Conservation (phyloP, 2,113 vertebrate genomes). For the Melanerpes formicivorus region DNA sequence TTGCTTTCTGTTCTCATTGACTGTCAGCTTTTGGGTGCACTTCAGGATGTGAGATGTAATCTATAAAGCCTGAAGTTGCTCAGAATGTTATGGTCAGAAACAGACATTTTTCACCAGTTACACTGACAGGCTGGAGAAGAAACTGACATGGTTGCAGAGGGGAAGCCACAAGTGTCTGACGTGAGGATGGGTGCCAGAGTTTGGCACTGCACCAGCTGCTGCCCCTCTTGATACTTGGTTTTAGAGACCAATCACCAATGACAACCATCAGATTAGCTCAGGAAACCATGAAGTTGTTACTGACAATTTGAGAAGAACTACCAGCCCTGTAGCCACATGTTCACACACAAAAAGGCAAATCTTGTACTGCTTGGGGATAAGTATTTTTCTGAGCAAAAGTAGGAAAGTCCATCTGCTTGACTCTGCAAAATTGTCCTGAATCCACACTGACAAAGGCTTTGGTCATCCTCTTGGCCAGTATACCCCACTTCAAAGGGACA, state of each 20-base stretch:
- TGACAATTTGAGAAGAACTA: neutral
- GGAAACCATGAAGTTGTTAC: neutral
- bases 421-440: neutral
- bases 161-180: fast-evolving
- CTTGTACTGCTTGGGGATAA: neutral
- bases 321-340: neutral
- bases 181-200: neutral
- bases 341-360: neutral
- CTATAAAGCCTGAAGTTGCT: neutral
- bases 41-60: neutral
- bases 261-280: neutral
- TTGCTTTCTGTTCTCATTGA: neutral
- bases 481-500: neutral
- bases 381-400: neutral
- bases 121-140: fast-evolving
- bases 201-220: neutral
- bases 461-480: no score
- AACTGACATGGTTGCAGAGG: fast-evolving
- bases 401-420: neutral
- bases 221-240: neutral
- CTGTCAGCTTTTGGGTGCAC: slow-evolving; percentile 29
- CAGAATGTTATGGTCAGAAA: neutral
- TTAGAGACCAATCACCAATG: neutral
- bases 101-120: neutral
- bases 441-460: neutral